Conservation (phyloP, 2,888 invertebrate genomes). For the Ornithoptera alexandrae region DNA sequence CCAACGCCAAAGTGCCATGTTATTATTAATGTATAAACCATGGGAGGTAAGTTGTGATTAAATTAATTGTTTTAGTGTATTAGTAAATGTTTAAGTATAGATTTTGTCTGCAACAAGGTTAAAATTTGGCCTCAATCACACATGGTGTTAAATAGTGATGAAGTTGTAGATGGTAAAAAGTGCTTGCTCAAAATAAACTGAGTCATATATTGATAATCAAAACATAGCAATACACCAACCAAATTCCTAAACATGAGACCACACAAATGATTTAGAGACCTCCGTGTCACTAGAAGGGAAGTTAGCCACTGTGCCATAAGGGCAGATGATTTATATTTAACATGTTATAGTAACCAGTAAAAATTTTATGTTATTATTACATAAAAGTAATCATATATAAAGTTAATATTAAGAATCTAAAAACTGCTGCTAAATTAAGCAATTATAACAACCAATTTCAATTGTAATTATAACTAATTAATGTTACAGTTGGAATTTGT, state of each 20-base stretch:
- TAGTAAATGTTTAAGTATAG: background rate
- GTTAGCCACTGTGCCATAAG: background rate
- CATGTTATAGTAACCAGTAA: background rate
- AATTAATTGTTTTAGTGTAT: background rate
- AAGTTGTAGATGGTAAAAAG: too few species aligned
- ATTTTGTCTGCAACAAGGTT: too few species aligned
- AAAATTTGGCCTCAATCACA: too few species aligned
- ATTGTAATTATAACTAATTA: slow-evolving; percentile 20
- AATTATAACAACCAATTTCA: slow-evolving; percentile 17
- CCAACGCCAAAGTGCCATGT: slow-evolving; percentile 93
- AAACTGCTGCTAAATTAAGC: background rate
- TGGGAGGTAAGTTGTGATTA: slow-evolving; percentile 84
- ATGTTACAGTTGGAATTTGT: slow-evolving; percentile 10
- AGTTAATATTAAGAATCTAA: slow-evolving; percentile 11
- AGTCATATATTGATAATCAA: too few species aligned
- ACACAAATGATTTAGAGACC: too few species aligned
- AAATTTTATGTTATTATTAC: background rate
- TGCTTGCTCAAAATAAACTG: too few species aligned
- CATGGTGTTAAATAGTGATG: too few species aligned
- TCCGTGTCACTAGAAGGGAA: too few species aligned
- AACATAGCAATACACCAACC: too few species aligned
- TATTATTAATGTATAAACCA: slow-evolving; percentile 85
- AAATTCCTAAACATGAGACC: too few species aligned
- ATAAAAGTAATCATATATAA: background rate
- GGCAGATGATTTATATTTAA: background rate